Conservation (phyloP, 2,113 vertebrate genomes). For the Caranx melampygus region DNA sequence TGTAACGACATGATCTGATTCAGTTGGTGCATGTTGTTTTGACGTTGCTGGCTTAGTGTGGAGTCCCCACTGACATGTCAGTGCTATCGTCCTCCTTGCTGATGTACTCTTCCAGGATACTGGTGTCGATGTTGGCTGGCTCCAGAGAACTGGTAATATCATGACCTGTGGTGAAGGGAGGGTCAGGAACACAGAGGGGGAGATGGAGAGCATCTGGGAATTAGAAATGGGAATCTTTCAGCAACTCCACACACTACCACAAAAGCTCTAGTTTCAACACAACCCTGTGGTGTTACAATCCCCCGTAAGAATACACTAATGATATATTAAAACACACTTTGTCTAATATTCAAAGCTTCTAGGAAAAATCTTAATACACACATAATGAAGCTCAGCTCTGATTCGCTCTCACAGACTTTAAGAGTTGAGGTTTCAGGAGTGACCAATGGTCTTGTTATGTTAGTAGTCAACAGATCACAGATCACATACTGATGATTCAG, state of each 20-base stretch:
- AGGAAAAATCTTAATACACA: background rate
- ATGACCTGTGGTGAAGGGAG: slow-evolving; percentile 86
- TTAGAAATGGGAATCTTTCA: slow-evolving; percentile 71
- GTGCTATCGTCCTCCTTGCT: slow-evolving; percentile 97
- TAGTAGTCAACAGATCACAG: slow-evolving; percentile 27
- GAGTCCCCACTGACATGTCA: slow-evolving; percentile 92
- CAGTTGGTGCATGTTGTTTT: slow-evolving; percentile 66
- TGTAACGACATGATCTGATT: slow-evolving; percentile 75
- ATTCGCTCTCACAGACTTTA: slow-evolving; percentile 35
- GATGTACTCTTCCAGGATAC: slow-evolving; percentile 99
- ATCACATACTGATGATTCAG: slow-evolving; percentile 51
- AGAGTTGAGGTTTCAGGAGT: slow-evolving; percentile 28
- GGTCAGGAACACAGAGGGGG: slow-evolving; percentile 59
- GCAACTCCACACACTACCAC: slow-evolving; percentile 42
- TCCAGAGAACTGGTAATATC: slow-evolving; percentile 99
- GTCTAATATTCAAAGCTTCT: background rate
- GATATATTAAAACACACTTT: background rate
- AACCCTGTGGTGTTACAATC: slow-evolving; percentile 49
- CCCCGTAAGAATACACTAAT: slow-evolving; percentile 9
- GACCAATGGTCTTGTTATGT: slow-evolving; percentile 36
- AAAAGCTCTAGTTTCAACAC: slow-evolving; percentile 42
- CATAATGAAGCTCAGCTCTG: background rate
- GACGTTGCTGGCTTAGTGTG: slow-evolving; percentile 57
- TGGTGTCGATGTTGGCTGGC: slow-evolving; percentile 97
- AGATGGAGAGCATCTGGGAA: slow-evolving; percentile 75